Percentiles rank a stretch among this genome's conserved stretches.
Evolutionary conservation across 1,140 invertebrate species (phyloP).

Genomic region (Drosophila santomea): DNA sequence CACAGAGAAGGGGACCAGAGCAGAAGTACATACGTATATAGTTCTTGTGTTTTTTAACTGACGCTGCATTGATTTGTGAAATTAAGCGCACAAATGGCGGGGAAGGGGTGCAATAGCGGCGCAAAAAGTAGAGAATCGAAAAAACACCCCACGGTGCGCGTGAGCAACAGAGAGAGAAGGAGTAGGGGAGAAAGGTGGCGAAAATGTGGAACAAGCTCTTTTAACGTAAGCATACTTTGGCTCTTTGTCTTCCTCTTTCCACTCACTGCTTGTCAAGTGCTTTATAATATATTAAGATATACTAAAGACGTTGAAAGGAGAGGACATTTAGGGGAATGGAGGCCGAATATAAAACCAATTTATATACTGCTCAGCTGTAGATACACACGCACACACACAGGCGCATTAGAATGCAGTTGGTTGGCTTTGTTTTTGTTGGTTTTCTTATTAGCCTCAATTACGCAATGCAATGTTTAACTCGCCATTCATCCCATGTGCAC

Average conservation of each 20-base stretch:
- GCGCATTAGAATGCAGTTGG: slow-evolving; percentile 59
- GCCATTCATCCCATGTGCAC: slow-evolving; percentile 8
- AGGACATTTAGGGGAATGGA: no score
- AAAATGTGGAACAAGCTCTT: slow-evolving; percentile 57
- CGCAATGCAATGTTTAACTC: slow-evolving; percentile 63
- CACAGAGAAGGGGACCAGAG: slow-evolving; percentile 9
- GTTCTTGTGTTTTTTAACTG: slow-evolving; percentile 52
- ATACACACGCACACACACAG: slow-evolving; percentile 50
- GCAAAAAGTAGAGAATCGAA: neutral
- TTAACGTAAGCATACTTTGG: slow-evolving; percentile 36
- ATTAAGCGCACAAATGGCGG: slow-evolving; percentile 28
- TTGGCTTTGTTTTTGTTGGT: slow-evolving; percentile 40
- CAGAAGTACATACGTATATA: slow-evolving; percentile 10
- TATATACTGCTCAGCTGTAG: slow-evolving; percentile 49
- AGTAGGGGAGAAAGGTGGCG: slow-evolving; percentile 20
- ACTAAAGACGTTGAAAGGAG: slow-evolving; percentile 31
- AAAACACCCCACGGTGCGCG: slow-evolving; percentile 45
- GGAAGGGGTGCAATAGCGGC: slow-evolving; percentile 8
- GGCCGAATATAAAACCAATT: slow-evolving; percentile 50
- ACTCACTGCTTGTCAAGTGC: slow-evolving; percentile 36
- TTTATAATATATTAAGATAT: slow-evolving; percentile 18
- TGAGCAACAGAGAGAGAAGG: slow-evolving; percentile 17
- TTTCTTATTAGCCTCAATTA: slow-evolving; percentile 54
- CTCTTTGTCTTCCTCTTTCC: slow-evolving; percentile 13
- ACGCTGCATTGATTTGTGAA: slow-evolving; percentile 61